Evolutionary conservation across 2,113 vertebrate genomes (phyloP).

Genomic region (Tychaedon coryphoeus): DNA sequence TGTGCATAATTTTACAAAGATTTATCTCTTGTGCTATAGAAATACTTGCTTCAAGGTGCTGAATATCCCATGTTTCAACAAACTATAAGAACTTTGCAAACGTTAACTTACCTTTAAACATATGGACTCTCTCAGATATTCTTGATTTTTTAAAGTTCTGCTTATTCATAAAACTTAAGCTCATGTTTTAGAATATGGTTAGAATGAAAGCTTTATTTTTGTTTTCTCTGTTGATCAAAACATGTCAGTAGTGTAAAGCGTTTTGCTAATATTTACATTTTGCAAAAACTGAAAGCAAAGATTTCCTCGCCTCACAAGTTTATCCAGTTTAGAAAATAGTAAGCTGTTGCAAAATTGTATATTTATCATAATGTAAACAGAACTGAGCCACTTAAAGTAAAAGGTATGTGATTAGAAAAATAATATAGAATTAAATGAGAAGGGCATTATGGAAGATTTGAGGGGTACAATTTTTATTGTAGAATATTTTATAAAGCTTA

Average conservation of each 20-base stretch:
- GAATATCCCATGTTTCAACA: background rate
- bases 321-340: background rate
- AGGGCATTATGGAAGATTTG: background rate
- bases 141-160: background rate
- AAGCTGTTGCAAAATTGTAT: background rate
- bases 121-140: background rate
- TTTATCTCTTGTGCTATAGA: background rate
- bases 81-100: background rate
- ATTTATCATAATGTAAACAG: background rate
- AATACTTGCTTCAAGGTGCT: background rate
- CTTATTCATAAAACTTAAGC: background rate
- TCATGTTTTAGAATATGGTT: background rate
- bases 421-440: background rate
- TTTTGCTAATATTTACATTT: background rate
- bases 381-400: background rate
- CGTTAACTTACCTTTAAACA: background rate
- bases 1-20: background rate
- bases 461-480: background rate
- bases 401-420: background rate
- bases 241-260: background rate
- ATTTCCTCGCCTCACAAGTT: background rate
- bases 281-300: background rate
- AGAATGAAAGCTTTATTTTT: background rate
- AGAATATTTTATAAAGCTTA: background rate
- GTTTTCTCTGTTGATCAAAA: background rate